Evolutionary conservation across 1,140 invertebrate species (phyloP).

Genomic region (Trichoplusia ni): DNA sequence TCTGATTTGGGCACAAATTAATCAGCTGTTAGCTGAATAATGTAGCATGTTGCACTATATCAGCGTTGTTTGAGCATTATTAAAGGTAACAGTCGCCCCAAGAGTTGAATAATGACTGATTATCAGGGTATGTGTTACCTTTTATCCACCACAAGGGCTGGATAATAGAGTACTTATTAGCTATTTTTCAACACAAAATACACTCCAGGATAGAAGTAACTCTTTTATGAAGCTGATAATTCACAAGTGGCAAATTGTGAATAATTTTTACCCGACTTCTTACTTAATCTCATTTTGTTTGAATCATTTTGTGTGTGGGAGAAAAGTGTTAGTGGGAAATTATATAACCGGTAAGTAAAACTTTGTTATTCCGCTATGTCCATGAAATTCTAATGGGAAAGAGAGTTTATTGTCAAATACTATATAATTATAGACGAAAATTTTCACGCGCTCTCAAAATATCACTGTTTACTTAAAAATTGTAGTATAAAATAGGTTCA

Average conservation of each 20-base stretch:
- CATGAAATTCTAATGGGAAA: constrained; percentile 1
- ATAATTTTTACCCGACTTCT: not conserved
- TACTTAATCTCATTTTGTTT: not conserved
- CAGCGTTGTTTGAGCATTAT: not conserved
- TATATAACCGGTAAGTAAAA: not conserved
- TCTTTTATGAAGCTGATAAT: not conserved
- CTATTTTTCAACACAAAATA: not conserved
- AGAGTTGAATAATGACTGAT: not conserved
- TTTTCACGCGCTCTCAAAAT: not conserved
- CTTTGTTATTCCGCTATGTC: not conserved
- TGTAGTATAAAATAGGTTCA: not conserved
- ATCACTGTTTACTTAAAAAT: not conserved
- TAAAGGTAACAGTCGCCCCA: not conserved
- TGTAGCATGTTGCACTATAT: not conserved
- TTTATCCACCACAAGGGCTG: not conserved
- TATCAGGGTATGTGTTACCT: not conserved
- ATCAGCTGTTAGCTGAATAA: not conserved
- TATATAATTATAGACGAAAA: not conserved
- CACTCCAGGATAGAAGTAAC: not conserved
- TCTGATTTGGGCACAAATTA: constrained; percentile 1
- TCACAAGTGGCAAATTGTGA: not conserved
- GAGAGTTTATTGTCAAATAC: not conserved
- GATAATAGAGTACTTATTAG: not conserved
- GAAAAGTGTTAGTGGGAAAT: not conserved
- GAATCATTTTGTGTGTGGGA: not conserved